Conservation (phyloP, 2,888 invertebrate species). For the Clistopyga incitator region DNA sequence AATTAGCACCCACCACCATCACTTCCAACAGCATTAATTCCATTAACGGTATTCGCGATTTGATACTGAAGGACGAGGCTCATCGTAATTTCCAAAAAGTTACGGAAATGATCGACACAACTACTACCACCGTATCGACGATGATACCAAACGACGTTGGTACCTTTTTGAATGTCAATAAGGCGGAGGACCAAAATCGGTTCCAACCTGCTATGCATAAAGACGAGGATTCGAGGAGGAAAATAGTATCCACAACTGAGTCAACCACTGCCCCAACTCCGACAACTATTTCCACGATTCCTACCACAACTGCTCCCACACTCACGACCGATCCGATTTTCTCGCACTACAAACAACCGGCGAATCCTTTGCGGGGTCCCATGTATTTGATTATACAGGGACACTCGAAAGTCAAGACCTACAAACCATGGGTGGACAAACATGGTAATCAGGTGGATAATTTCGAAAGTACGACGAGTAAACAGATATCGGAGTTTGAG, state of each 20-base stretch:
- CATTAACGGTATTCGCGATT: not conserved
- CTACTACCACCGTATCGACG: not conserved
- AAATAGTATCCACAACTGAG: slow-evolving; percentile 68
- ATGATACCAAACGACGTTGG: not conserved
- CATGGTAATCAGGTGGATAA: slow-evolving; percentile 71
- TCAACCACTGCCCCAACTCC: slow-evolving; percentile 67
- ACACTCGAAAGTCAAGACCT: slow-evolving; percentile 94
- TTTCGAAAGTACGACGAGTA: slow-evolving; percentile 69
- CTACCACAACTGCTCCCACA: slow-evolving; percentile 84
- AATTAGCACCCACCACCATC: slow-evolving; percentile 46
- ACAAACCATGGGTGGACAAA: slow-evolving; percentile 86
- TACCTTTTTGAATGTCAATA: not conserved
- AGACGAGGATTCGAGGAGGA: slow-evolving; percentile 67
- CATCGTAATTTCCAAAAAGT: slow-evolving; percentile 56
- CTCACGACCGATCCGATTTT: slow-evolving; percentile 87
- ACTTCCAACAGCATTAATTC: slow-evolving; percentile 58
- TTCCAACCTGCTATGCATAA: slow-evolving; percentile 75
- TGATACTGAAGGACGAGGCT: not conserved
- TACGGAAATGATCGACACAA: slow-evolving; percentile 33
- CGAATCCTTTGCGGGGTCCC: slow-evolving; percentile 87
- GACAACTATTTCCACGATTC: slow-evolving; percentile 36
- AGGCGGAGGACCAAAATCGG: not conserved
- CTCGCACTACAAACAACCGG: slow-evolving; percentile 87
- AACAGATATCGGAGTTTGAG: slow-evolving; percentile 75
- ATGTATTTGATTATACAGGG: slow-evolving; percentile 93